Percentiles rank a stretch among this genome's conserved stretches.
Evolutionary conservation across 2,113 vertebrate genomes (phyloP).

Genomic region (Tragulus kanchil): DNA sequence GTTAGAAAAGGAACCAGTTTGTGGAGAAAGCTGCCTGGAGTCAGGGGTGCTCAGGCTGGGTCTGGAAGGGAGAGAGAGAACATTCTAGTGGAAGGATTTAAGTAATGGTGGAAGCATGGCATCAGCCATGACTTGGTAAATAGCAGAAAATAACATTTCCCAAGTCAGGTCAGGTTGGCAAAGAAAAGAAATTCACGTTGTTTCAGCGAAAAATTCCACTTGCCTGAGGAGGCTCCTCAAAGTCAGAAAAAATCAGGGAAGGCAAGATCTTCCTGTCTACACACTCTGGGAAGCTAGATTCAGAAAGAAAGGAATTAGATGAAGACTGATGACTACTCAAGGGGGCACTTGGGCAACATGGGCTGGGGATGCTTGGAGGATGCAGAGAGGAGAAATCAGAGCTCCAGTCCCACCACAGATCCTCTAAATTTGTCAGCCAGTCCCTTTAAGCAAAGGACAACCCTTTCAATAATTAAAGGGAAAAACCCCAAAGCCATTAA

Average conservation of each 20-base stretch:
- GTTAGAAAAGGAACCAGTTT: neutral
- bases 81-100: neutral
- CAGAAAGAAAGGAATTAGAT: neutral
- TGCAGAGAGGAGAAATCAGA: neutral
- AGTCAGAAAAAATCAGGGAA: neutral
- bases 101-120: too few relatives aligned
- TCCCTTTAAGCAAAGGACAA: conserved; percentile 71
- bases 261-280: neutral
- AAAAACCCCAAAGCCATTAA: conserved; percentile 57
- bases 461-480: conserved; percentile 79
- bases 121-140: neutral
- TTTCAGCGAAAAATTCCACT: neutral
- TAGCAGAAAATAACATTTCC: neutral
- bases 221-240: neutral
- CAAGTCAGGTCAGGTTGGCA: neutral
- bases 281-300: neutral
- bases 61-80: neutral
- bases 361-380: neutral
- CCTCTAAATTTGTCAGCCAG: conserved; percentile 56
- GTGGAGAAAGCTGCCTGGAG: neutral
- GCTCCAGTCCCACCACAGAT: neutral
- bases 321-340: neutral
- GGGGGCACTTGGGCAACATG: neutral
- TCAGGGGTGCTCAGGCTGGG: neutral
- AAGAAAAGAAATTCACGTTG: neutral